Evolutionary conservation across 2,797 vertebrate species (phyloP).

Genomic region (Scyliorhinus canicula): DNA sequence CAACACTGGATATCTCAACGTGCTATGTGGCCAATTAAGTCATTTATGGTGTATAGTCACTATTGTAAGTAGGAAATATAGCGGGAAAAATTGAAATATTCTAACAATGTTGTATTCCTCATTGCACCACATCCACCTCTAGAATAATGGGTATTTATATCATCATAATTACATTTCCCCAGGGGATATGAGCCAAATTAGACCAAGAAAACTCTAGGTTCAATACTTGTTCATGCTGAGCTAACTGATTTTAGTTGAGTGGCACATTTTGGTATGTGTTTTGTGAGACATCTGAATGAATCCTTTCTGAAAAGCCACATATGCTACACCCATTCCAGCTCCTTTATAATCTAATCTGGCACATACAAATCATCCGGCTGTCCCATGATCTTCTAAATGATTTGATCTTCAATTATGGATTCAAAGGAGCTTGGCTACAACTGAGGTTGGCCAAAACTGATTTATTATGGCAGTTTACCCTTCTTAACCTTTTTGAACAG

Average conservation of each 20-base stretch:
- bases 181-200: neutral
- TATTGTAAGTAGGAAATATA: too few relatives aligned
- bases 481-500: neutral
- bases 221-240: neutral
- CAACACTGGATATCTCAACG: too few relatives aligned
- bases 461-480: neutral
- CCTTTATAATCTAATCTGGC: neutral
- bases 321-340: neutral
- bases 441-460: neutral
- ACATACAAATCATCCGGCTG: neutral
- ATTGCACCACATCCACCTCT: neutral
- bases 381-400: neutral
- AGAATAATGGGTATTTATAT: neutral
- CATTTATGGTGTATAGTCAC: too few relatives aligned
- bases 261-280: neutral
- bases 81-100: neutral
- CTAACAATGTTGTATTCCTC: neutral
- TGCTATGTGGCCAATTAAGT: too few relatives aligned
- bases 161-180: neutral
- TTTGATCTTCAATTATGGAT: neutral
- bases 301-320: neutral
- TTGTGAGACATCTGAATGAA: neutral
- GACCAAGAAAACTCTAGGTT: neutral
- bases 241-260: neutral
- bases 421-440: neutral